A percentile compares a stretch with the other conserved stretches of the same genome.
phyloP scores from a whole-genome alignment of 2,888 invertebrate genomes.

The Cabera pusaria region DNA sequence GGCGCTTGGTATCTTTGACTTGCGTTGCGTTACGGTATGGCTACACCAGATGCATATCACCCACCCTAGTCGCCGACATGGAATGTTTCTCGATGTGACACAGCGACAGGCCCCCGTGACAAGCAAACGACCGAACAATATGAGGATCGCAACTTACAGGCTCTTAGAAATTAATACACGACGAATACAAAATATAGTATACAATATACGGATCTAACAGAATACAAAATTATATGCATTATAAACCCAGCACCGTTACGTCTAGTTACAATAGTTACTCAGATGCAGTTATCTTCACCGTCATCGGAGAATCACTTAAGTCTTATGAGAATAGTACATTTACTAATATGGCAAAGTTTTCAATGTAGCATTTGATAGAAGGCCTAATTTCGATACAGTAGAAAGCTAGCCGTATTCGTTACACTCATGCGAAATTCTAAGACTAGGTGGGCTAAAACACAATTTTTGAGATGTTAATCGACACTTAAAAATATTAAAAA shows the following conservation, averaged over 20 bases:
- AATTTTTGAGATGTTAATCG: constrained; percentile 55
- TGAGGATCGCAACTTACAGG: constrained; percentile 59
- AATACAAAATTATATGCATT: constrained; percentile 74
- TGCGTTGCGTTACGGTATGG: too few relatives aligned
- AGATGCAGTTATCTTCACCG: constrained; percentile 65
- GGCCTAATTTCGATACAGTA: constrained; percentile 66
- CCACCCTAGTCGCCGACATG: too few relatives aligned
- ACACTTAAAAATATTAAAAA: constrained; percentile 39
- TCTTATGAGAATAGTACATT: constrained; percentile 78
- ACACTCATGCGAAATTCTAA: constrained; percentile 65
- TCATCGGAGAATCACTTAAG: constrained; percentile 69
- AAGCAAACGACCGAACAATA: constrained; percentile 69
- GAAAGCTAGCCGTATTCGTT: constrained; percentile 60
- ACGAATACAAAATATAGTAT: constrained; percentile 63
- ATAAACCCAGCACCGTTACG: constrained; percentile 80
- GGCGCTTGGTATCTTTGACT: too few relatives aligned
- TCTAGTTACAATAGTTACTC: constrained; percentile 77
- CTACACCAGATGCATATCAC: too few relatives aligned
- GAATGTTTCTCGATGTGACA: constrained; percentile 70
- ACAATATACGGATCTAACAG: constrained; percentile 61
- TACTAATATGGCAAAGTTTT: constrained; percentile 84
- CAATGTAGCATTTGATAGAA: constrained; percentile 77
- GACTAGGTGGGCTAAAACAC: constrained; percentile 79
- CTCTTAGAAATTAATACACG: constrained; percentile 65
- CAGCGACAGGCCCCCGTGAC: neutral